Base-by-base conservation (phyloP, 2,113 vertebrate species). In the Leptobrachium ailaonicum region DNA sequence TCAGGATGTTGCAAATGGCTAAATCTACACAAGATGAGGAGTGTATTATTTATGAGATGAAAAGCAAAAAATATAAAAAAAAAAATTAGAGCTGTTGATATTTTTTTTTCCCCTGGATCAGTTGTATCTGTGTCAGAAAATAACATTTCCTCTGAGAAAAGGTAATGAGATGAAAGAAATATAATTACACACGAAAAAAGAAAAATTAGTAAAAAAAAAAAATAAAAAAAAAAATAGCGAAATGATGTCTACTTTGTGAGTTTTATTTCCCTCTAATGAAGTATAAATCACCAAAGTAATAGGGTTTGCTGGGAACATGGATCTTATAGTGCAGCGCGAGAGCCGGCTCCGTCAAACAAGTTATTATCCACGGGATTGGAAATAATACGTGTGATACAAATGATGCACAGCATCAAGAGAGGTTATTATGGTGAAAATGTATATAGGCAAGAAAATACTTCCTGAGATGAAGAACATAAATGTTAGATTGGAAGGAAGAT, bases 41-140 rank as follows among this genome's bases (percentile, higher is more conserved):
- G 53, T 81, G 66, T 75, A 81, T 81, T 81, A 81, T 81, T 81
- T 75, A 81, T 75, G 69, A 81, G 72, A 81, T 81, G 79, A 81
- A 81, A 81, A 68, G 71, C 64, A 68, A 56, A 32, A 32, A 32
- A 32, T 32, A 32, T 32, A 1, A 32, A 32, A 32, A 32, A 32
- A 32, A 32, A 32, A 81, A 69, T 66, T 62, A 9, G 20, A 11
- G 70, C 72, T 69, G 79, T 58, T 69, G 64, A 69, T 63, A 75
- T 74, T 74, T 68, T 81, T 74, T 69, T 81, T 81, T 81, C 64
- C 20, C 20, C 0, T 69, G 68, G 72, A 81, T 74, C 70, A 73
- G 77, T 72, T n/a, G 54, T 70, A 71, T 71, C 62, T 80, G 41
- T 73, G 64, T 73, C 47, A 66, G 47, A 73, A 74, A 73, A 73